phyloP scores from a whole-genome alignment of 2,888 invertebrate genomes.

The Listrodromus nycthemerus region DNA sequence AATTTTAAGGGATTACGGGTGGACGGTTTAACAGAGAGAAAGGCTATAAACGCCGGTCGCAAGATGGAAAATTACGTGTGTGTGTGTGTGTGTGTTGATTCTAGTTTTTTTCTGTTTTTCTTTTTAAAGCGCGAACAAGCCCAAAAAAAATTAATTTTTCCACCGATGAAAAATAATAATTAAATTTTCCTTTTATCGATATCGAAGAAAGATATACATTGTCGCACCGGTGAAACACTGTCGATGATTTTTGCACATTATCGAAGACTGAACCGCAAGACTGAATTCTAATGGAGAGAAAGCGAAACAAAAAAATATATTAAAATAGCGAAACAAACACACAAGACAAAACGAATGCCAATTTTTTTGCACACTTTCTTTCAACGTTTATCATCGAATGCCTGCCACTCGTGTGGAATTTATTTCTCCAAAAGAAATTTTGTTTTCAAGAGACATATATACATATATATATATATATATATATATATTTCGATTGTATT shows the following conservation, averaged over 20 bases:
- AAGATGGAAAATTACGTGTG: not conserved
- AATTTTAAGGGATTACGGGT: constrained; percentile 32
- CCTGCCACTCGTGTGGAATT: constrained; percentile 33
- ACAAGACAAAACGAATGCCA: constrained; percentile 20
- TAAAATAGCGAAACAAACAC: constrained; percentile 24
- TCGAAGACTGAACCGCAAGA: constrained; percentile 63
- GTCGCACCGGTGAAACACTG: constrained; percentile 10
- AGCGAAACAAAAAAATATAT: constrained; percentile 14
- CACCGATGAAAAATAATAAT: constrained; percentile 4
- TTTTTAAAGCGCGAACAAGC: constrained; percentile 13
- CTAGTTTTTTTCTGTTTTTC: constrained; percentile 19
- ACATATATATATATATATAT: no score
- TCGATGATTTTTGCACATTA: constrained; percentile 54
- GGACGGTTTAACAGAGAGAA: constrained; percentile 9
- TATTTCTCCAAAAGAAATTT: constrained; percentile 16
- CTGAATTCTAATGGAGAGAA: constrained; percentile 49
- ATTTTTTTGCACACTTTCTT: constrained; percentile 17
- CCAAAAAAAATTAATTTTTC: constrained; percentile 7
- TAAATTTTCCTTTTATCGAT: not conserved
- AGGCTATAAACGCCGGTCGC: constrained; percentile 16
- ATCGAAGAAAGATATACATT: not conserved
- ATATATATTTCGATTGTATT: constrained; percentile 1
- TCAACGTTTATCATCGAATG: constrained; percentile 40
- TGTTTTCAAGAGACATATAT: no score
- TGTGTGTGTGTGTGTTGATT: constrained; percentile 1